phyloP scores from a whole-genome alignment of 2,888 invertebrate genomes.

The Apotomis turbidana region DNA sequence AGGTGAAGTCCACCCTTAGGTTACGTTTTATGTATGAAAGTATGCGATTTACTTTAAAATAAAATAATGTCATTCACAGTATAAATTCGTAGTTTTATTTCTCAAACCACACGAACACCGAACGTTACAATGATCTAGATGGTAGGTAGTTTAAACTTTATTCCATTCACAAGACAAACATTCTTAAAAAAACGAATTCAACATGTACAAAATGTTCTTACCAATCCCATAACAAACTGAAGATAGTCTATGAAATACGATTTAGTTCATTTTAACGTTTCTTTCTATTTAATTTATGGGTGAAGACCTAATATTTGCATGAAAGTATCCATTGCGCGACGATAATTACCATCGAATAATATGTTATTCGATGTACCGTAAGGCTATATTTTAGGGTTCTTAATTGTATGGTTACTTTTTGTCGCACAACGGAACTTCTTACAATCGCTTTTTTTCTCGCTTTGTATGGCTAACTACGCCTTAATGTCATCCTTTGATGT shows the following conservation, averaged over 20 bases:
- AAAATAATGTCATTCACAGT: slow-evolving; percentile 40
- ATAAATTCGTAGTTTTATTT: slow-evolving; percentile 60
- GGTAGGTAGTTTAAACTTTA: slow-evolving; percentile 13
- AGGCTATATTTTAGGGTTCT: no score
- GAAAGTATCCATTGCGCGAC: no score
- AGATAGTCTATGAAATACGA: slow-evolving; percentile 20
- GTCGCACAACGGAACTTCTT: no score
- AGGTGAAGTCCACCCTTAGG: neutral
- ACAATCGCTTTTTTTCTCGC: no score
- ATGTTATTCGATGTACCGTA: no score
- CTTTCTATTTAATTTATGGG: no score
- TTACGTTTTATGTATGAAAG: slow-evolving; percentile 19
- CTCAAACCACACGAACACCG: slow-evolving; percentile 51
- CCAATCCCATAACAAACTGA: slow-evolving; percentile 10
- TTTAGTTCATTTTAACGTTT: neutral
- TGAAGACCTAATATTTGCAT: no score
- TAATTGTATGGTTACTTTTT: no score
- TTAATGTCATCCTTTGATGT: no score
- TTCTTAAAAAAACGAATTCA: slow-evolving; percentile 24
- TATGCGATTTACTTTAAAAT: slow-evolving; percentile 38
- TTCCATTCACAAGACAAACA: slow-evolving; percentile 23
- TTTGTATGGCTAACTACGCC: no score
- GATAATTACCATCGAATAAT: no score
- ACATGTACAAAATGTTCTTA: slow-evolving; percentile 19
- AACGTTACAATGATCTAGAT: slow-evolving; percentile 33